A percentile compares a stretch with the other conserved stretches of the same genome.
phyloP scores from a whole-genome alignment of 2,113 vertebrate genomes.

The Apteryx owenii region DNA sequence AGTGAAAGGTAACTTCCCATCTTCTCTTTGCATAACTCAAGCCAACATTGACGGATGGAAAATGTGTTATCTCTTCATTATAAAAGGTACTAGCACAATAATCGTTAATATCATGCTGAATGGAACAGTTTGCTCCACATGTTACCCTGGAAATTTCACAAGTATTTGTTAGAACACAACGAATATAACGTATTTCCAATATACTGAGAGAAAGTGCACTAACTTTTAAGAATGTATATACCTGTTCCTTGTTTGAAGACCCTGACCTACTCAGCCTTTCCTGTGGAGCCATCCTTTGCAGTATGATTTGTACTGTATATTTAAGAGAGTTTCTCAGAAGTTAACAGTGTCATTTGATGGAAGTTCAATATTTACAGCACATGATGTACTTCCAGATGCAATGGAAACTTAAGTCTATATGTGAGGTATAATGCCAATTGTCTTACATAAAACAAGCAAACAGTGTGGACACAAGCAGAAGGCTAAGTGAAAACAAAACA shows the following conservation, averaged over 20 bases:
- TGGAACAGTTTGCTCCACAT: neutral
- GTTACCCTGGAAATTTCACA: neutral
- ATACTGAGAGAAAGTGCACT: neutral
- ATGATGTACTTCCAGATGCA: neutral
- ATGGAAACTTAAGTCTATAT: neutral
- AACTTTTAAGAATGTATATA: neutral
- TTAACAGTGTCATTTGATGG: neutral
- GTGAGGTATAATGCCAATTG: neutral
- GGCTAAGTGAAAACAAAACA: neutral
- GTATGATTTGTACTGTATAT: neutral
- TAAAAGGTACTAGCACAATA: neutral
- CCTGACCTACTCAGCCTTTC: neutral
- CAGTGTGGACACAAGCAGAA: neutral
- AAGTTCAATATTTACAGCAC: neutral
- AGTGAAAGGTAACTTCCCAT: neutral
- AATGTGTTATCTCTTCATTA: neutral
- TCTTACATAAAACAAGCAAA: neutral
- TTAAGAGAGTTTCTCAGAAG: neutral
- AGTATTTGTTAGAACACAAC: neutral
- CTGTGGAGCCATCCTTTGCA: neutral
- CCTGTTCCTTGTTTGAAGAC: neutral
- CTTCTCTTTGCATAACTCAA: neutral
- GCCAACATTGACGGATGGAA: neutral
- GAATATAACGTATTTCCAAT: neutral
- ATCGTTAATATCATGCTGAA: neutral